These are phyloP conservation scores for Sminthurides bifidus DNA, from an alignment of 1,140 invertebrate species.

Conservation along the genomic window DNA sequence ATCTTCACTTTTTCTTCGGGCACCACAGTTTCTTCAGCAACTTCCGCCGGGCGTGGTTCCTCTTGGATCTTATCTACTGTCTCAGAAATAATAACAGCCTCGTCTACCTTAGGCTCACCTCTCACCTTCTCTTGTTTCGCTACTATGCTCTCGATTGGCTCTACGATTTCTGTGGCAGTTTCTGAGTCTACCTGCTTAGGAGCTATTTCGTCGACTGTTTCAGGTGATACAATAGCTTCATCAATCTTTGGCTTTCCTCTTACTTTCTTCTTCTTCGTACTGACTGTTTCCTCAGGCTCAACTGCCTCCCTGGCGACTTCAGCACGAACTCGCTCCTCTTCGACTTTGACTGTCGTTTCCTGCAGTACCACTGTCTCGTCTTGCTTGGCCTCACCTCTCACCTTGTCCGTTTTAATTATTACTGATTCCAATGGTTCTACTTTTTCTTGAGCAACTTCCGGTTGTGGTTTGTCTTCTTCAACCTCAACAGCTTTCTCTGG, in stretches of 20 bases:
- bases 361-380: background rate
- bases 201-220: background rate
- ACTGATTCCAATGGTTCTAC: slow-evolving; percentile 3
- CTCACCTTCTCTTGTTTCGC: background rate
- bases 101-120: background rate
- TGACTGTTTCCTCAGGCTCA: background rate
- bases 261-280: background rate
- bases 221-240: background rate
- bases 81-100: background rate
- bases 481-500: background rate
- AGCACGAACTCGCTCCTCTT: background rate
- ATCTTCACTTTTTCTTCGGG: slow-evolving; percentile 16
- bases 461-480: background rate
- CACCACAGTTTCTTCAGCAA: slow-evolving; percentile 5
- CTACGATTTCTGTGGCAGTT: background rate
- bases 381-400: background rate
- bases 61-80: background rate
- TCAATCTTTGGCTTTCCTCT: background rate
- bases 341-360: background rate
- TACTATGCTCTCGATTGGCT: background rate
- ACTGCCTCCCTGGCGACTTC: background rate
- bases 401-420: background rate
- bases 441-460: background rate
- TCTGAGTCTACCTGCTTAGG: background rate
- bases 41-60: background rate